A percentile compares a stretch with the other conserved stretches of the same genome.
Evolutionary conservation across 2,113 vertebrate species (phyloP).

Genomic region (Mionectes macconnelli): DNA sequence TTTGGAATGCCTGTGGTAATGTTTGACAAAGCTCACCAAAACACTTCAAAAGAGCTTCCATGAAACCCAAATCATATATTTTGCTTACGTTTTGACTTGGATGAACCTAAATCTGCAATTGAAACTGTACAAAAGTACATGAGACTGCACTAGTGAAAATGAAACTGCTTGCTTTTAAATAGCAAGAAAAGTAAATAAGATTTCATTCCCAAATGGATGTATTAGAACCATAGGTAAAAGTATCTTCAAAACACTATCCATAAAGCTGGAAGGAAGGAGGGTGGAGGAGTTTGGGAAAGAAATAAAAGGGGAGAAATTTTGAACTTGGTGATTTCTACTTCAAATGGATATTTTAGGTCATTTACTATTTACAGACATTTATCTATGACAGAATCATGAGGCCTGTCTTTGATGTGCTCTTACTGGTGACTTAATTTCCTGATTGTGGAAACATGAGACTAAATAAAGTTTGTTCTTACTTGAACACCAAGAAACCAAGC

Average conservation of each 20-base stretch:
- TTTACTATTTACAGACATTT: neutral
- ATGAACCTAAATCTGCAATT: neutral
- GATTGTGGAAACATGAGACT: neutral
- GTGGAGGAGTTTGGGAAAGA: too few relatives aligned
- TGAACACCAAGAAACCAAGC: neutral
- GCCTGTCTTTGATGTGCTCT: neutral
- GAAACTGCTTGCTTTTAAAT: neutral
- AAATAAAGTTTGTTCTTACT: neutral
- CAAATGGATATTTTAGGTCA: neutral
- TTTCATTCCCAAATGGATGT: neutral
- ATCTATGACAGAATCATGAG: neutral
- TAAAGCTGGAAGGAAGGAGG: neutral
- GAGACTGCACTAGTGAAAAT: neutral
- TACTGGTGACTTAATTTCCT: neutral
- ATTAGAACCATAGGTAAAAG: neutral
- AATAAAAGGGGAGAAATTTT: fast-evolving
- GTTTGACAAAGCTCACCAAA: neutral
- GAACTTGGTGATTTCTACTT: neutral
- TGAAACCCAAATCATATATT: neutral
- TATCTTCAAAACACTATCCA: neutral
- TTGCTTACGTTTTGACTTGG: neutral
- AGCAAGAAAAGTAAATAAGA: neutral
- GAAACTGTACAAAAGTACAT: neutral
- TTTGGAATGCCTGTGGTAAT: neutral
- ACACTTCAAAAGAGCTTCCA: neutral